phyloP scores from a whole-genome alignment of 2,888 invertebrate genomes.

The Abrostola tripartita region DNA sequence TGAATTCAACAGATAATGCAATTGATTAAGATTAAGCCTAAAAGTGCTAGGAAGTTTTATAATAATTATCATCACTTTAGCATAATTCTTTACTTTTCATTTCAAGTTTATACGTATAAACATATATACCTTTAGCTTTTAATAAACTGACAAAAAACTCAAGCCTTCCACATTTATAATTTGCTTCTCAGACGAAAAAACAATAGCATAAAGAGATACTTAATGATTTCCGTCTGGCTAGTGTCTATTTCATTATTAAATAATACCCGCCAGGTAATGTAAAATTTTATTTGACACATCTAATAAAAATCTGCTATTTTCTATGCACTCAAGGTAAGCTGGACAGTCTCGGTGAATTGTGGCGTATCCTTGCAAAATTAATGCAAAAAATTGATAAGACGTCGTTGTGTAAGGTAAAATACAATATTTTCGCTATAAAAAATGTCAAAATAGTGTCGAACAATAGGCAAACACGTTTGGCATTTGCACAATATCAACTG shows the following conservation, averaged over 20 bases:
- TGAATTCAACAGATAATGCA: constrained; percentile 36
- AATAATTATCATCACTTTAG: not conserved
- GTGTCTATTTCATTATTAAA: constrained; percentile 44
- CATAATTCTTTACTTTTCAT: not conserved
- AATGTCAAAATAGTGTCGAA: constrained; percentile 35
- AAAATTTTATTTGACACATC: constrained; percentile 34
- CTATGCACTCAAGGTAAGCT: constrained; percentile 19
- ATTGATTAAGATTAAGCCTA: constrained; percentile 23
- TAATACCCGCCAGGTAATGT: constrained; percentile 27
- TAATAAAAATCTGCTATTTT: constrained; percentile 29
- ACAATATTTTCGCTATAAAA: constrained; percentile 27
- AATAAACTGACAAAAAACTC: constrained; percentile 21
- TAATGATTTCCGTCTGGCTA: constrained; percentile 50
- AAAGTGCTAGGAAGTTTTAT: constrained; percentile 4
- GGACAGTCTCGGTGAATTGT: constrained; percentile 33
- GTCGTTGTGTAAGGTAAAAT: constrained; percentile 14
- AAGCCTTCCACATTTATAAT: constrained; percentile 15
- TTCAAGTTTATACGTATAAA: not conserved
- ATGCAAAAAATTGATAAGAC: constrained; percentile 25
- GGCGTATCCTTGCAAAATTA: constrained; percentile 1
- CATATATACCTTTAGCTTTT: constrained; percentile 4
- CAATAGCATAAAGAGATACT: constrained; percentile 34
- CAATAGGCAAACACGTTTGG: constrained; percentile 39
- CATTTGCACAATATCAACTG: constrained; percentile 41
- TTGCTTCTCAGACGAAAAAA: constrained; percentile 42